Evolutionary conservation across 2,797 vertebrate genomes (phyloP).

Genomic region (Eurystomus glaucurus): DNA sequence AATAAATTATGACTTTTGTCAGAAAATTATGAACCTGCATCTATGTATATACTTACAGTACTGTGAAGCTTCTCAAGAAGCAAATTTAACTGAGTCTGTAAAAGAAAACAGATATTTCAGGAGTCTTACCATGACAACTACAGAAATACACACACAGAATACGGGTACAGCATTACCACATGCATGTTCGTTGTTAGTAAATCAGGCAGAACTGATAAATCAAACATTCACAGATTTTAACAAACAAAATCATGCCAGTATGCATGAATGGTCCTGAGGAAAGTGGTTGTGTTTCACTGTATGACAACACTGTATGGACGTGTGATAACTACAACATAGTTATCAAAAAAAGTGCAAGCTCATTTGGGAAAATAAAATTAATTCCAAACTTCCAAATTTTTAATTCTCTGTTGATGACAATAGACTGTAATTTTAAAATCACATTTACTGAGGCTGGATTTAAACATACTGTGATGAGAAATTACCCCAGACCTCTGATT

Average conservation of each 20-base stretch:
- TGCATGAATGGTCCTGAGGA: slow-evolving; percentile 24
- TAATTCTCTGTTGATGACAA: not conserved
- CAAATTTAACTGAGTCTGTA: slow-evolving; percentile 95
- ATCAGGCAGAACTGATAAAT: not conserved
- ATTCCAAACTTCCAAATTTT: not conserved
- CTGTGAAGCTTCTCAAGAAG: slow-evolving; percentile 97
- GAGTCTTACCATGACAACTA: not conserved
- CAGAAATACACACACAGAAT: not conserved
- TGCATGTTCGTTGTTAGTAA: slow-evolving; percentile 45
- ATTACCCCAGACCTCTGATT: too few species aligned
- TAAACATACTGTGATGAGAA: not conserved
- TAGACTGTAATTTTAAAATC: not conserved
- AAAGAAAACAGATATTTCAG: slow-evolving; percentile 65
- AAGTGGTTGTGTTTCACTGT: not conserved
- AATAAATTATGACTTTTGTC: not conserved
- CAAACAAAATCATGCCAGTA: slow-evolving; percentile 62
- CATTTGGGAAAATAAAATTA: not conserved
- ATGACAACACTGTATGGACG: not conserved
- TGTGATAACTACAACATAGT: not conserved
- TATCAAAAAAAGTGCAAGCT: not conserved
- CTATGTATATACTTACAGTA: slow-evolving; percentile 89
- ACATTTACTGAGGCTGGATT: not conserved
- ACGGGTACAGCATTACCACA: not conserved
- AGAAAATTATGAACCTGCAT: not conserved
- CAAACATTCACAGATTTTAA: not conserved